Evolutionary conservation across 2,113 vertebrate species (phyloP).

Genomic region (Nymphicus hollandicus): DNA sequence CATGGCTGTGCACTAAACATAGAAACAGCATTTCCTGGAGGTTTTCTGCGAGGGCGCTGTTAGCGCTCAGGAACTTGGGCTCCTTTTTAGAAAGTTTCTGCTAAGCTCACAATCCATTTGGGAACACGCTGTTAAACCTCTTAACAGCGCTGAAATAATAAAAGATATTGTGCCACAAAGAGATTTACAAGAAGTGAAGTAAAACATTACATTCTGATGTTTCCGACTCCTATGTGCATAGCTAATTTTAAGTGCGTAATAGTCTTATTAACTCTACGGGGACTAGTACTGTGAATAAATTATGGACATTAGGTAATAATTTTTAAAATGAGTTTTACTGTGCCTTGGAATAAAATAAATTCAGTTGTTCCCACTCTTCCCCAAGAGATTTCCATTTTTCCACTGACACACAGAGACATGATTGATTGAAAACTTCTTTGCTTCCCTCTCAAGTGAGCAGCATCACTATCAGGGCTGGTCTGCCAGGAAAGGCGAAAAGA

Average conservation of each 20-base stretch:
- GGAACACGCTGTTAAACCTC: not conserved
- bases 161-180: not conserved
- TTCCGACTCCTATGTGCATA: not conserved
- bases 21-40: not conserved
- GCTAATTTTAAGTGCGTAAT: not conserved
- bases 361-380: not conserved
- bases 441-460: not conserved
- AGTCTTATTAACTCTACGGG: not conserved
- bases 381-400: not conserved
- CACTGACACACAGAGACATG: not conserved
- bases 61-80: not conserved
- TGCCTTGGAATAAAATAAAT: constrained; percentile 44
- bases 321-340: not conserved
- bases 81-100: not conserved
- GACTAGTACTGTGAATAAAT: constrained; percentile 19
- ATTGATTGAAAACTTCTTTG: not conserved
- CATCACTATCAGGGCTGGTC: not conserved
- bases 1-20: not conserved
- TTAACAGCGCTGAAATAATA: not conserved
- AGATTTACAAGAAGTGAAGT: not conserved
- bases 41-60: not conserved
- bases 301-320: not conserved
- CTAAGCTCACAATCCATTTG: not conserved
- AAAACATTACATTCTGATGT: not conserved
- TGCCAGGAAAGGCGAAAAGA: not conserved